Conservation (phyloP, 2,797 vertebrate genomes). For the Chrosomus eos region DNA sequence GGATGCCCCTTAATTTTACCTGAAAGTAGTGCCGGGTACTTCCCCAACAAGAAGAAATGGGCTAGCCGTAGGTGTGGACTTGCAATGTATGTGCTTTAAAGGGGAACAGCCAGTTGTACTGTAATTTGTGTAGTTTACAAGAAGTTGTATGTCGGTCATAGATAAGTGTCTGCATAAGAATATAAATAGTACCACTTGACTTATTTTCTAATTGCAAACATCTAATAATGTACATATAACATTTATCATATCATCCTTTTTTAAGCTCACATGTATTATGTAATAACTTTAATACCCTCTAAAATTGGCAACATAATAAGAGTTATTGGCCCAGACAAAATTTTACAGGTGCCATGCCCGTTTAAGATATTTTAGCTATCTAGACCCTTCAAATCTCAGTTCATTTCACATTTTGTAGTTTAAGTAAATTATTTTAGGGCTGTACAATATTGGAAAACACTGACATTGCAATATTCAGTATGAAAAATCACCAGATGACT, state of each 20-base stretch:
- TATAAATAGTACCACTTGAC: background rate
- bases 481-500: background rate
- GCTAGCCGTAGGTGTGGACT: background rate
- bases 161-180: background rate
- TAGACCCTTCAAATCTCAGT: background rate
- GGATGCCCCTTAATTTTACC: slow-evolving; percentile 16
- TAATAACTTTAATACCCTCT: background rate
- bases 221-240: background rate
- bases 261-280: background rate
- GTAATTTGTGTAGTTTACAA: background rate
- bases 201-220: background rate
- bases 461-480: too few species aligned
- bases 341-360: background rate
- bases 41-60: slow-evolving; percentile 18
- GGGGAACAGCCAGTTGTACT: background rate
- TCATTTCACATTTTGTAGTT: background rate
- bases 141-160: background rate
- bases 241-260: background rate
- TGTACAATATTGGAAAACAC: background rate
- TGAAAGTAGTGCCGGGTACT: slow-evolving; percentile 1
- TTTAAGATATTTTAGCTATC: background rate
- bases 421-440: too few species aligned
- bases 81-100: slow-evolving; percentile 14
- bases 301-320: background rate
- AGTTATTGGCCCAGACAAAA: background rate